These are phyloP conservation scores for Etheostoma perlongum DNA, from an alignment of 2,797 vertebrate species.

Conservation along the genomic window DNA sequence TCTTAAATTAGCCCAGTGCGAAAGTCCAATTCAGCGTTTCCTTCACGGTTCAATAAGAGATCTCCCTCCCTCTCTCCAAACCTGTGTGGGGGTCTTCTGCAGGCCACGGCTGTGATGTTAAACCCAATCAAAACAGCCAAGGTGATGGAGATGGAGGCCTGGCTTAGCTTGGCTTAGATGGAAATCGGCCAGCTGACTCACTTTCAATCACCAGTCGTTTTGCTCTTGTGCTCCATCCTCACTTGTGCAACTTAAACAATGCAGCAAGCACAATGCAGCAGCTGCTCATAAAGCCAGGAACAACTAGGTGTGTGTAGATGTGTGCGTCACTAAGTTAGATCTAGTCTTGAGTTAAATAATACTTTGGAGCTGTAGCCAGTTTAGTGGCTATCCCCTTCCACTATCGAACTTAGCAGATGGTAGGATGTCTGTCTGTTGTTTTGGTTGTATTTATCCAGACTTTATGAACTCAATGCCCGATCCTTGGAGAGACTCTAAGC, in stretches of 20 bases:
- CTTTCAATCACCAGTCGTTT: conserved; percentile 58
- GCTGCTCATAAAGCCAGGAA: not conserved
- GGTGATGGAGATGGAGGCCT: conserved; percentile 60
- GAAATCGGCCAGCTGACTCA: conserved; percentile 71
- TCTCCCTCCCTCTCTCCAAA: conserved; percentile 16
- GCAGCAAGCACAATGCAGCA: conserved; percentile 29
- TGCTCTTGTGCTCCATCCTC: not conserved
- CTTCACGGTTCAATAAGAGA: conserved; percentile 54
- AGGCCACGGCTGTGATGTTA: conserved; percentile 32
- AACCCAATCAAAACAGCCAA: conserved; percentile 58
- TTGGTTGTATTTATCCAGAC: conserved; percentile 58
- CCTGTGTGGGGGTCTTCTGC: conserved; percentile 32
- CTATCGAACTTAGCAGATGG: conserved; percentile 45
- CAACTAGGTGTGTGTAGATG: not conserved
- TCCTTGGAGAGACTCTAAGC: conserved; percentile 48
- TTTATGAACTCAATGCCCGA: conserved; percentile 68
- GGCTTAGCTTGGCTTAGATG: conserved; percentile 32
- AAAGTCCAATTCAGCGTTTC: conserved; percentile 64
- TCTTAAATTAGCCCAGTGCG: conserved; percentile 64
- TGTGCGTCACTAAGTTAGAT: conserved; percentile 17
- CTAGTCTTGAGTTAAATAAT: conserved; percentile 19
- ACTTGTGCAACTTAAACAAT: conserved; percentile 24
- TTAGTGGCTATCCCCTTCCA: conserved; percentile 16
- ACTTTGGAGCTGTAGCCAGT: conserved; percentile 5
- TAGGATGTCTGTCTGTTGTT: conserved; percentile 47